Percentiles rank a stretch among this genome's conserved stretches.
phyloP scores from a whole-genome alignment of 2,797 vertebrate genomes.

The Atherinosoma microstoma region DNA sequence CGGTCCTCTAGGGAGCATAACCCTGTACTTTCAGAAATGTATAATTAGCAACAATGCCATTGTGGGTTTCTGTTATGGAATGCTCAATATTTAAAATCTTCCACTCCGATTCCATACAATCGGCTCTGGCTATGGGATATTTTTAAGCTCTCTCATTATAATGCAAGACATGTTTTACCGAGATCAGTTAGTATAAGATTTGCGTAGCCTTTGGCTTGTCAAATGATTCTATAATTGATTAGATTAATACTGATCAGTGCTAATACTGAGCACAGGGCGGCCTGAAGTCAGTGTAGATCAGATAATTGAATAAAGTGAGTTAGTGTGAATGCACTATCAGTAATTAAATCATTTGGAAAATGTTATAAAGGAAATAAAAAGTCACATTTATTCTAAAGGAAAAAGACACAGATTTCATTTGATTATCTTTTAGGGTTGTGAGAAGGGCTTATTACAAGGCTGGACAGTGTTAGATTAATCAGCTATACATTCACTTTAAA shows the following conservation, averaged over 20 bases:
- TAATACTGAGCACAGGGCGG: constrained; percentile 73
- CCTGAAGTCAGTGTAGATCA: constrained; percentile 63
- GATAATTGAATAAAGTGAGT: constrained; percentile 71
- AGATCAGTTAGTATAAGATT: constrained; percentile 78
- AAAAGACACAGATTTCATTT: constrained; percentile 19
- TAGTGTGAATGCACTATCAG: constrained; percentile 66
- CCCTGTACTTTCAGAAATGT: constrained; percentile 68
- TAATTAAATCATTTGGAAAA: constrained; percentile 57
- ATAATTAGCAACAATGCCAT: constrained; percentile 72
- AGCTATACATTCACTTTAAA: neutral
- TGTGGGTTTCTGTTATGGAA: constrained; percentile 59
- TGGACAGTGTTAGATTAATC: neutral
- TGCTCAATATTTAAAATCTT: constrained; percentile 67
- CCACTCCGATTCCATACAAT: constrained; percentile 57
- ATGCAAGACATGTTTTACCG: constrained; percentile 70
- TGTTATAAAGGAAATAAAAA: constrained; percentile 41
- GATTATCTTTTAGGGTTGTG: neutral
- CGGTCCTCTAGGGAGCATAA: constrained; percentile 56
- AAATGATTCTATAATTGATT: constrained; percentile 85
- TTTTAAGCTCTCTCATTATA: constrained; percentile 71
- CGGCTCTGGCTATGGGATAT: constrained; percentile 55
- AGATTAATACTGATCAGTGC: constrained; percentile 84
- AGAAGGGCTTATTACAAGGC: neutral
- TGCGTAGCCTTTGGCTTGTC: constrained; percentile 82
- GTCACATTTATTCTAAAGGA: constrained; percentile 22